Percentiles rank a stretch among this genome's conserved stretches.
Conservation (phyloP, 2,113 vertebrate genomes). For the Brachypodius melanocephalos region DNA sequence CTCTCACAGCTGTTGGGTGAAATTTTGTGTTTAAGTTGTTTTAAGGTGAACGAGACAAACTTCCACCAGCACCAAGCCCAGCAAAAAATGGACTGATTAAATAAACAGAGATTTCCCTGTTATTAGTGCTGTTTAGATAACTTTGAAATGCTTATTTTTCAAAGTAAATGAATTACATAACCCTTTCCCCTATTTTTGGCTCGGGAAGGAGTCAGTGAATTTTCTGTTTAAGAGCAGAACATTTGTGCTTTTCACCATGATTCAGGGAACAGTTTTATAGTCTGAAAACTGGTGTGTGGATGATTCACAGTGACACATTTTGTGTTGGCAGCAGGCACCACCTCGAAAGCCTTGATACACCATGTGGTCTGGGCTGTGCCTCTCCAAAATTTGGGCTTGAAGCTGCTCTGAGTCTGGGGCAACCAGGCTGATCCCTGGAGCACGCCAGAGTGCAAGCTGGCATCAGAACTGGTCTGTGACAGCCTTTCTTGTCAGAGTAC, state of each 20-base stretch:
- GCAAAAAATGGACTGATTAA: background rate
- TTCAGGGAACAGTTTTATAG: background rate
- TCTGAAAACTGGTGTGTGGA: background rate
- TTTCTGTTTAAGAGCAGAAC: constrained; percentile 41
- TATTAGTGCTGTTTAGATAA: constrained; percentile 36
- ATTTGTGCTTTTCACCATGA: background rate
- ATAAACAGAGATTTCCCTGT: constrained; percentile 35
- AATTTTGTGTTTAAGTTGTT: background rate
- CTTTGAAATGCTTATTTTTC: constrained; percentile 33
- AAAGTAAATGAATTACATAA: constrained; percentile 14
- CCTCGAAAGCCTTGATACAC: fast-evolving
- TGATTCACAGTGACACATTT: constrained; percentile 29
- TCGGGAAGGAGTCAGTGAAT: background rate
- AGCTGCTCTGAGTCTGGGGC: background rate
- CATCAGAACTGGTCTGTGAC: background rate
- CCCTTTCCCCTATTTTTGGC: background rate
- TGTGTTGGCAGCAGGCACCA: background rate
- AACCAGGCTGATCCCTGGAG: background rate
- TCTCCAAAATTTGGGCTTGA: background rate
- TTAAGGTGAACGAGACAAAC: background rate
- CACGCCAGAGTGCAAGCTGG: background rate
- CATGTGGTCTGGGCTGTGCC: background rate
- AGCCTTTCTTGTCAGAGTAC: background rate
- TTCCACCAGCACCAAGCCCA: background rate
- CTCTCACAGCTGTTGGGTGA: background rate